These are phyloP conservation scores for Brachionus koreanus DNA, from an alignment of 1,140 invertebrate genomes.

Conservation along the genomic window DNA sequence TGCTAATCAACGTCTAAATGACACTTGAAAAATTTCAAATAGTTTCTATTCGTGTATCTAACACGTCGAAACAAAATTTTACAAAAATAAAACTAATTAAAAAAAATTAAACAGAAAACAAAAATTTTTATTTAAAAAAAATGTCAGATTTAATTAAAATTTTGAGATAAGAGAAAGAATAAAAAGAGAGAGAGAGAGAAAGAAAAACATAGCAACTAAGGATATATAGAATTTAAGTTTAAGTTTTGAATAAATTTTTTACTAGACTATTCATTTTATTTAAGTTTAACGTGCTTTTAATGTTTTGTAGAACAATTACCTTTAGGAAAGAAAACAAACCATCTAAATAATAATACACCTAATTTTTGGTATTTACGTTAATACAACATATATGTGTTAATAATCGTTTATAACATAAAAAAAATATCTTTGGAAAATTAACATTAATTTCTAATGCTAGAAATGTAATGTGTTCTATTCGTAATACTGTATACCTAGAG, in stretches of 20 bases:
- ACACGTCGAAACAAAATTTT: background rate
- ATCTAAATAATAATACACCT: conserved; percentile 14
- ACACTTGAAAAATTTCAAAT: background rate
- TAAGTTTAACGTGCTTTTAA: background rate
- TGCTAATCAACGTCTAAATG: background rate
- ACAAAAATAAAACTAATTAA: background rate
- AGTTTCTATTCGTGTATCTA: background rate
- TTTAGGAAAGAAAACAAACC: background rate
- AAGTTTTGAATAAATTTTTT: background rate
- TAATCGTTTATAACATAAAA: background rate
- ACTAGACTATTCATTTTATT: background rate
- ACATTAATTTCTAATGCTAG: background rate
- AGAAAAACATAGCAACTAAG: background rate
- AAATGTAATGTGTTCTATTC: background rate
- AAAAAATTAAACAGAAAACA: background rate
- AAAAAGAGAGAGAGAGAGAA: background rate
- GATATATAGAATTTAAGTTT: background rate
- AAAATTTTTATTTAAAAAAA: conserved; percentile 10
- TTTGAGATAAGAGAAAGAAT: background rate
- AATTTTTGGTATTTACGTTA: conserved; percentile 13
- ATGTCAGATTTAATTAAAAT: conserved; percentile 13
- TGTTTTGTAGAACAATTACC: background rate
- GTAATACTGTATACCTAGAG: background rate
- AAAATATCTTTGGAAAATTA: background rate
- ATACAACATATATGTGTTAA: conserved; percentile 12